Base-by-base conservation (phyloP, 2,113 vertebrate species). In the Nesogale talazaci region DNA sequence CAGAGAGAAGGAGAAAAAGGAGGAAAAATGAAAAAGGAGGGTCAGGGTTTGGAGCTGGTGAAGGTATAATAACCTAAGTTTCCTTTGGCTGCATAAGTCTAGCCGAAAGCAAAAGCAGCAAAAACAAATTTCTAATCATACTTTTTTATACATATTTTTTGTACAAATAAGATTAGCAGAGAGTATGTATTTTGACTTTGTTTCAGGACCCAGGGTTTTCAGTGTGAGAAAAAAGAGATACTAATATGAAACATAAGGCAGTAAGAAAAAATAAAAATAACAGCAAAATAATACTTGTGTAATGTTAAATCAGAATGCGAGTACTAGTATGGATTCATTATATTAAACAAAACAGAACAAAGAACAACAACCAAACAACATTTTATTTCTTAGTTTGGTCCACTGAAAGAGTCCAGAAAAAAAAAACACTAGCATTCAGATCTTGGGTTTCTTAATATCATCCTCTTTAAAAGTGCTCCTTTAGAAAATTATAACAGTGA, bases 121-220 rank as follows among this genome's bases (percentile, higher is more conserved):
- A 46, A 29, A 85, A 70, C 38, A 88, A 69, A 89, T 17, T 3
- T 61, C 75, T 14, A 83, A 36, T 4, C 14, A 72, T 65, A 88
- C 57, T 74, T 83, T 82, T 69, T 86, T 83, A 36, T 86, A 88
- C 27, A 27, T 78, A 85, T 77, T 19, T 46, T 81, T 79, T 61
- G 72, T 40, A 7, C 34, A 29, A 82, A 2, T 40, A 91, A 22
- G 31, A 74, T 1, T 78, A 63, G 72, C 69, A 27, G 78, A 74
- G 38, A 56, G 85, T 72, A 25, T 75, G 69, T 63, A 82, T 52
- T 65, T 59, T 95, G 63, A 76, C 10, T 46, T 46, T 46, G 65
- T 25, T 7, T 89, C 82, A 91, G 20, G 23, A 88, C 4, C 25
- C n/a, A 77, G 31, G 31, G 38, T 46, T 72, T 34, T 93, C 52